A percentile compares a stretch with the other conserved stretches of the same genome.
These are phyloP conservation scores for Chrysomela aeneicollis DNA, from an alignment of 2,888 invertebrate genomes.

Conservation along the genomic window DNA sequence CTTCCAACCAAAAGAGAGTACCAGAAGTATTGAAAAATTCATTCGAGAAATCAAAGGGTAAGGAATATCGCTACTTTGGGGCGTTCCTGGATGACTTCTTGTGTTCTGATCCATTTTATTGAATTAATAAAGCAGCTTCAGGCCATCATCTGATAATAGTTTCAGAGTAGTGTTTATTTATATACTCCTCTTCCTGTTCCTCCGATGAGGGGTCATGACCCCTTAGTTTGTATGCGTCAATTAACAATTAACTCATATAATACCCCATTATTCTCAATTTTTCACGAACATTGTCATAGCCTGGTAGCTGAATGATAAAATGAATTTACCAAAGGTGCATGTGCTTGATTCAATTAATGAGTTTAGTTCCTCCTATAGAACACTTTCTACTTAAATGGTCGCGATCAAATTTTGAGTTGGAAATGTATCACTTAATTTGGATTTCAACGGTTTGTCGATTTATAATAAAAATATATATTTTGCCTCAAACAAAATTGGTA, in stretches of 20 bases:
- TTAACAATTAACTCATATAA: not conserved
- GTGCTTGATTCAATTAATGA: not conserved
- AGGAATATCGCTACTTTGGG: conserved; percentile 27
- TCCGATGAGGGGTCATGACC: conserved; percentile 6
- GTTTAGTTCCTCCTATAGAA: too few species aligned
- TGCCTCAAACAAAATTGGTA: too few species aligned
- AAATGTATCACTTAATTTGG: too few species aligned
- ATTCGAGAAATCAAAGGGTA: conserved; percentile 72
- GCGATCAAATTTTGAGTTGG: too few species aligned
- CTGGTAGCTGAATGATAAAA: conserved; percentile 22
- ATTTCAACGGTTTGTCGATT: too few species aligned
- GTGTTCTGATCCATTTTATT: too few species aligned
- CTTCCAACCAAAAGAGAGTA: conserved; percentile 71
- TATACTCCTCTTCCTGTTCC: not conserved
- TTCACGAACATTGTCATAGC: conserved; percentile 7
- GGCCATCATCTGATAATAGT: too few species aligned
- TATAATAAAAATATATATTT: too few species aligned
- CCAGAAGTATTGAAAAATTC: conserved; percentile 74
- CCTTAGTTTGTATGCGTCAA: conserved; percentile 1
- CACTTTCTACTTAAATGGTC: too few species aligned
- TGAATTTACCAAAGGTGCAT: not conserved
- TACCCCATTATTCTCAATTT: not conserved
- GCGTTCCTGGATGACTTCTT: too few species aligned
- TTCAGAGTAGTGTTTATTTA: not conserved
- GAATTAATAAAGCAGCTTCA: too few species aligned